Percentiles rank a stretch among this genome's conserved stretches.
These are phyloP conservation scores for Leptinotarsa tumamoca DNA, from an alignment of 2,888 invertebrate species.

Conservation along the genomic window DNA sequence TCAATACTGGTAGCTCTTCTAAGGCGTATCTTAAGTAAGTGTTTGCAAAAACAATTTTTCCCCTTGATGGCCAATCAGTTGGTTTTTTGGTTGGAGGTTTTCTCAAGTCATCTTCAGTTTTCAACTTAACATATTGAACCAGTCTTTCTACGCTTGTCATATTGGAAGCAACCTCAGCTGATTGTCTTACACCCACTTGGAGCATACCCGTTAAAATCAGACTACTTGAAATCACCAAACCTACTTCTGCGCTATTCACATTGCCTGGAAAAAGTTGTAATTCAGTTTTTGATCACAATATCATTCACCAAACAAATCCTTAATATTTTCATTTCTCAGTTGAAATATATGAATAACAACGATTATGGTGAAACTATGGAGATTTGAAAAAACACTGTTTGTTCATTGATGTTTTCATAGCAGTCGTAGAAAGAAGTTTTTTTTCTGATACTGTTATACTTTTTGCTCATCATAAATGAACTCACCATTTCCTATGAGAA, in stretches of 20 bases:
- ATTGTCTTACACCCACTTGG: constrained; percentile 83
- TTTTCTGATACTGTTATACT: background rate
- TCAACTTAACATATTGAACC: constrained; percentile 81
- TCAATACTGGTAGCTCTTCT: constrained; percentile 76
- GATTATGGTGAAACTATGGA: too few species aligned
- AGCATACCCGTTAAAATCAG: constrained; percentile 73
- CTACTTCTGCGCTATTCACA: constrained; percentile 54
- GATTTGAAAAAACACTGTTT: background rate
- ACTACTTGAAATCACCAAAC: constrained; percentile 54
- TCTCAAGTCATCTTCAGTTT: constrained; percentile 70
- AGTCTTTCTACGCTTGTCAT: constrained; percentile 84
- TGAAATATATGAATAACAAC: background rate
- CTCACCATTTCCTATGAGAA: constrained; percentile 71
- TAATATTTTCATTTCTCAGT: background rate
- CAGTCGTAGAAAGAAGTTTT: background rate
- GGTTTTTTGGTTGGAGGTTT: constrained; percentile 57
- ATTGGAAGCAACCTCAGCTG: constrained; percentile 81
- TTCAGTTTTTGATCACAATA: background rate
- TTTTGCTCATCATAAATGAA: background rate
- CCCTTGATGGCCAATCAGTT: constrained; percentile 73
- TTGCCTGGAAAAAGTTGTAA: constrained; percentile 24
- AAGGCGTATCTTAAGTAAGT: constrained; percentile 74
- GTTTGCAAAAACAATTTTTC: constrained; percentile 71
- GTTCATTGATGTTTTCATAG: background rate
- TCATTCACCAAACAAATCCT: too few species aligned